Percentiles rank a stretch among this genome's conserved stretches.
These are phyloP conservation scores for Lophotriccus pileatus DNA, from an alignment of 2,797 vertebrate species.

Conservation along the genomic window DNA sequence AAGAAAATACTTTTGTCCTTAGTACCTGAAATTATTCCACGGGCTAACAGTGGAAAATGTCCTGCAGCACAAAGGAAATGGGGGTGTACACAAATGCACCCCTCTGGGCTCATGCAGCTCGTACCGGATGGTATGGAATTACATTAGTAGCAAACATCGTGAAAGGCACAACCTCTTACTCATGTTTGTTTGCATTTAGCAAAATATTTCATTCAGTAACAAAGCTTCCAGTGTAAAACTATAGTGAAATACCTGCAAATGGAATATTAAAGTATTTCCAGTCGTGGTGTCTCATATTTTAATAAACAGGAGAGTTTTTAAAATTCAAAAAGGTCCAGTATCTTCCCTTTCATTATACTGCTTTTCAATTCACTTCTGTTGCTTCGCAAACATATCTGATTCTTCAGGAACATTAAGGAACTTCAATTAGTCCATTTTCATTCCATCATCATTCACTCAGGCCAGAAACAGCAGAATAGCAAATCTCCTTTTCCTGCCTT, in stretches of 20 bases:
- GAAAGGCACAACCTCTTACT: background rate
- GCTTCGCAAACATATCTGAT: background rate
- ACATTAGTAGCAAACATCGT: background rate
- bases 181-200: background rate
- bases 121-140: background rate
- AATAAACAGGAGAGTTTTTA: background rate
- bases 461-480: background rate
- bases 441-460: background rate
- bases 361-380: background rate
- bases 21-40: background rate
- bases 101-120: background rate
- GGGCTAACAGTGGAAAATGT: background rate
- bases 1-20: background rate
- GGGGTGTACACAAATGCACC: background rate
- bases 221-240: background rate
- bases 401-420: background rate
- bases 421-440: background rate
- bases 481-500: background rate
- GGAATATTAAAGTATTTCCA: background rate
- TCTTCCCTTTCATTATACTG: background rate
- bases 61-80: background rate
- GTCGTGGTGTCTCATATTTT: background rate
- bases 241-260: background rate
- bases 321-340: background rate
- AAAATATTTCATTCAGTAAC: background rate